A percentile compares a stretch with the other conserved stretches of the same genome.
Evolutionary conservation across 2,888 invertebrate species (phyloP).

Genomic region (Lycia hirtaria): DNA sequence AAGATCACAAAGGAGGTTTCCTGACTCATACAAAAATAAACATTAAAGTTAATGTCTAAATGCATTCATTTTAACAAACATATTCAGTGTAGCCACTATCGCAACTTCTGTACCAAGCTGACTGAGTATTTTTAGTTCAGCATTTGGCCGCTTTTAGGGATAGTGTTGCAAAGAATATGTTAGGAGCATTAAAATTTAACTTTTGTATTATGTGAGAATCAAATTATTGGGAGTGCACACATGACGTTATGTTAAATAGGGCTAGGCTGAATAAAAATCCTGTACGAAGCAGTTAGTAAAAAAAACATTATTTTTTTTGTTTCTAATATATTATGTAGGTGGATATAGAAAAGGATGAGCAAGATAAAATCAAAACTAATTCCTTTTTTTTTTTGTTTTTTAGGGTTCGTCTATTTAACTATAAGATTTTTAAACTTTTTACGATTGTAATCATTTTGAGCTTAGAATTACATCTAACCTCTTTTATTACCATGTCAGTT

Average conservation of each 20-base stretch:
- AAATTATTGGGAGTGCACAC: background rate
- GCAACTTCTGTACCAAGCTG: background rate
- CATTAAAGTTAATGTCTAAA: constrained; percentile 14
- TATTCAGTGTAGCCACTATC: background rate
- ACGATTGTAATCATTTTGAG: background rate
- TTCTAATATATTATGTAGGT: too few relatives aligned
- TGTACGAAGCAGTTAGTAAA: background rate
- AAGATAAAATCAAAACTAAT: too few relatives aligned
- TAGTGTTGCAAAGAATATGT: background rate
- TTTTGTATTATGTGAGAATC: constrained; percentile 1
- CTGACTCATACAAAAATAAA: constrained; percentile 32
- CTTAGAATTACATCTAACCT: background rate
- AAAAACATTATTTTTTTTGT: too few relatives aligned
- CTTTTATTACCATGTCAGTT: background rate
- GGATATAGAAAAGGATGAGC: too few relatives aligned
- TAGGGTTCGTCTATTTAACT: too few relatives aligned
- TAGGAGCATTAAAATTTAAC: background rate
- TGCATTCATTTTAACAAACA: background rate
- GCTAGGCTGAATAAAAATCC: background rate
- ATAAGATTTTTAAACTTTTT: background rate
- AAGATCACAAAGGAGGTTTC: constrained; percentile 23
- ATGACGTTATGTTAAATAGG: background rate
- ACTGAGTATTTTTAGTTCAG: background rate
- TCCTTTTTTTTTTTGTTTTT: too few relatives aligned
- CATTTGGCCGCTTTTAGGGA: background rate